Evolutionary conservation across 2,113 vertebrate genomes (phyloP).

Genomic region (Varanus salvator): DNA sequence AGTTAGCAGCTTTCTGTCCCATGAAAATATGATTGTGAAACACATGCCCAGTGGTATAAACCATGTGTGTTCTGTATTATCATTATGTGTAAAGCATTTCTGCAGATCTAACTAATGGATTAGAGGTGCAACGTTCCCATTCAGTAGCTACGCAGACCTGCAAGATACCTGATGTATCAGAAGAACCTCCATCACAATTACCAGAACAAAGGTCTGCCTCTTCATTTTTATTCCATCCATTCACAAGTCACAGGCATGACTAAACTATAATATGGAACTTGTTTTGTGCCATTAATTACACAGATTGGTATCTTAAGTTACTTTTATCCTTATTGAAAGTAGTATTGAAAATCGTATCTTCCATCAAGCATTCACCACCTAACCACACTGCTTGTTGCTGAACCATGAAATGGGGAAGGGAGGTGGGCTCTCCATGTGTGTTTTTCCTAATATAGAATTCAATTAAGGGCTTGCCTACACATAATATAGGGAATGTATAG

Average conservation of each 20-base stretch:
- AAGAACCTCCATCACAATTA: slow-evolving; percentile 25
- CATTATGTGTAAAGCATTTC: slow-evolving; percentile 50
- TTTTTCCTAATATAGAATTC: background rate
- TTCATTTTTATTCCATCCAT: background rate
- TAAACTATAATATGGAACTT: background rate
- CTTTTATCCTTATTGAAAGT: background rate
- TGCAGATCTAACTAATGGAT: slow-evolving; percentile 51
- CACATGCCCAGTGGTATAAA: background rate
- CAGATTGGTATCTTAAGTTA: slow-evolving; percentile 1
- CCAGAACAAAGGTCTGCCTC: slow-evolving; percentile 50
- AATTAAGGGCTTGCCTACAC: background rate
- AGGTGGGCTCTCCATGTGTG: background rate
- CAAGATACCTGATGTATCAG: slow-evolving; percentile 28
- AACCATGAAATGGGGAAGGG: no score
- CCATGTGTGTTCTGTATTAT: background rate
- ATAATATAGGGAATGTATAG: background rate
- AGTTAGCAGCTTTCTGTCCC: background rate
- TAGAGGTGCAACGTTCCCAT: slow-evolving; percentile 27
- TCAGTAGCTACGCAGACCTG: slow-evolving; percentile 18
- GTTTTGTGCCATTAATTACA: background rate
- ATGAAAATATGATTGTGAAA: slow-evolving; percentile 23
- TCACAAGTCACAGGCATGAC: slow-evolving; percentile 6
- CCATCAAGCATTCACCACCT: background rate
- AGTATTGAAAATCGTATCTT: background rate
- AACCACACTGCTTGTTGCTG: background rate